Base-by-base conservation (phyloP, 2,888 invertebrate species). In the Ormyrus pomaceus region DNA sequence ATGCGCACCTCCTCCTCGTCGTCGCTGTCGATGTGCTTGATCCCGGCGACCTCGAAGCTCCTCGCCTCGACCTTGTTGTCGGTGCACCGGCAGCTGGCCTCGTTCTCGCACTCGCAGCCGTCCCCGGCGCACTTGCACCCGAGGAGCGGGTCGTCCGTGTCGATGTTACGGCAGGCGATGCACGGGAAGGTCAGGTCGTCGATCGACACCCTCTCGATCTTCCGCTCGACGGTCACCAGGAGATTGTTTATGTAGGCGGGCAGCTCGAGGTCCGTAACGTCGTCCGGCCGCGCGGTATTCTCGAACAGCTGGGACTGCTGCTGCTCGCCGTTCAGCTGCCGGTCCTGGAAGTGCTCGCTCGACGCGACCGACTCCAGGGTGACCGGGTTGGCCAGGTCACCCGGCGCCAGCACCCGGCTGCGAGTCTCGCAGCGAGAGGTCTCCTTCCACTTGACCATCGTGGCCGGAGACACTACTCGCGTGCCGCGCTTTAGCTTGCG, bases 11-110 rank as follows among this genome's bases (percentile, higher is more conserved):
- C 92, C 84, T 93, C 93, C 88, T 95, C 95, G 85, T 94, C 94
- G 86, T 95, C 95, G 88, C 94, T 94, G 90, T 95, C 95, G 85
- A 95, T 95, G 89, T 95, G 95, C 82, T 95, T 95, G 90, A 95
- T 94, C 51, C 93, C 93, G 73, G 93, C 94, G 85, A 94, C 91
- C 88, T 94, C 94, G 89, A 94, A 94, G 90, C 93, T 93, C 73
- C 82, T 93, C 91, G 86, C 77, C 71, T 89, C 87, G 64, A 84
- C 84, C 80, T 86, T 87, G 69, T 90, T 89, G 8, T 48, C 46
- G 13, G 61, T 5, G 72, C 82, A 82, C 45, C 86, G 84, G 77
- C 87, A 82, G 75, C 84, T 84, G 82, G 90, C 90, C 68, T 88
- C 69, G 56, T 82, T 83, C 59, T 83, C 87, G 81, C 89, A 89